Evolutionary conservation across 2,888 invertebrate species (phyloP).

Genomic region (Pseudanteris insignis): DNA sequence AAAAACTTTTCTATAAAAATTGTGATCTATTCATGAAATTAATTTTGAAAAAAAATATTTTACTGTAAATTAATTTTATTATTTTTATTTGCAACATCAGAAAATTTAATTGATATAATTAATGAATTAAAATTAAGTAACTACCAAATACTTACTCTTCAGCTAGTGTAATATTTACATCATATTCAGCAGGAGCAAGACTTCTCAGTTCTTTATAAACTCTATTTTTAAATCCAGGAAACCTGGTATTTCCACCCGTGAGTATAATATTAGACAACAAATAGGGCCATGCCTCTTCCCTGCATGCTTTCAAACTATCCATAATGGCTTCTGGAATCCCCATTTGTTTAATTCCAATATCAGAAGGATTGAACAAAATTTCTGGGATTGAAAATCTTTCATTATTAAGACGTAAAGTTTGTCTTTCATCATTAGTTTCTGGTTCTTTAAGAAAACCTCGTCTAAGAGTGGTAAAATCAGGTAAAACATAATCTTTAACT

Average conservation of each 20-base stretch:
- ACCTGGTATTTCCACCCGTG: conserved; percentile 81
- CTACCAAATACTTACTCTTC: conserved; percentile 72
- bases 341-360: conserved; percentile 90
- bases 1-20: too few species aligned
- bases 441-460: conserved; percentile 76
- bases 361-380: conserved; percentile 91
- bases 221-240: conserved; percentile 86
- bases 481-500: conserved; percentile 90
- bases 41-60: too few species aligned
- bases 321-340: conserved; percentile 92
- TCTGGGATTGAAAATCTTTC: conserved; percentile 96
- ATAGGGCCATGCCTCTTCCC: conserved; percentile 78
- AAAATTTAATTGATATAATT: too few species aligned
- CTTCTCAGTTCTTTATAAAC: conserved; percentile 81
- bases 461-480: conserved; percentile 91
- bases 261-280: conserved; percentile 85
- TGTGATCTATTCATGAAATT: too few species aligned
- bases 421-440: conserved; percentile 70
- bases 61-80: too few species aligned
- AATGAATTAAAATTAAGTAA: too few species aligned
- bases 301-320: conserved; percentile 78
- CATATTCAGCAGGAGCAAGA: conserved; percentile 79
- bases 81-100: too few species aligned
- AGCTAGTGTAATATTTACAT: conserved; percentile 77
- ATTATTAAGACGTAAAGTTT: conserved; percentile 87